Conservation (phyloP, 2,888 invertebrate genomes). For the Hypselothyrea guttata region DNA sequence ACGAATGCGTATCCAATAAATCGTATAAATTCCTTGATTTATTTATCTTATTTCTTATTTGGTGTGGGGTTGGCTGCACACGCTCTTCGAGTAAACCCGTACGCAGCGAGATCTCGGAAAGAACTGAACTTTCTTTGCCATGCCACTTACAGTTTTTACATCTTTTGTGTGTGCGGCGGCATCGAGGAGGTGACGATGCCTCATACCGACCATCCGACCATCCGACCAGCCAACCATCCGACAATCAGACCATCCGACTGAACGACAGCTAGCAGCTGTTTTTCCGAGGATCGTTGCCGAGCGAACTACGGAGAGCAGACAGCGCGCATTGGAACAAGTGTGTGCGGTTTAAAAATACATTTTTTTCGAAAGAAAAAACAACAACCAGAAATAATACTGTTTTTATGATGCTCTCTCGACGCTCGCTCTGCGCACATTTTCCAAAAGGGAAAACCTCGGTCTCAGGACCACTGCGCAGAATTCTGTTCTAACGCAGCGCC, state of each 20-base stretch:
- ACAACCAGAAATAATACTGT: constrained; percentile 64
- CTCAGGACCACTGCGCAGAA: constrained; percentile 76
- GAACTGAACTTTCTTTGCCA: constrained; percentile 79
- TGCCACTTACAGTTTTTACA: constrained; percentile 81
- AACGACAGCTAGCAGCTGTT: constrained; percentile 68
- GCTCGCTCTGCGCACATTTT: constrained; percentile 47
- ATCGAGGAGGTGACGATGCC: constrained; percentile 59
- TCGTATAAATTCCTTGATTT: too few relatives aligned
- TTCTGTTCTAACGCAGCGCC: constrained; percentile 53
- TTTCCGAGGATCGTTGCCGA: constrained; percentile 59
- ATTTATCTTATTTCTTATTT: too few relatives aligned
- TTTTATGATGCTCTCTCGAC: constrained; percentile 62
- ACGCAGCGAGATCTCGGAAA: constrained; percentile 81
- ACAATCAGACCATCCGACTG: constrained; percentile 5
- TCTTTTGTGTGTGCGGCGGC: constrained; percentile 20
- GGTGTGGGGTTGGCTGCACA: constrained; percentile 28
- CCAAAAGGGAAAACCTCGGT: constrained; percentile 48
- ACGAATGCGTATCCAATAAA: constrained; percentile 20
- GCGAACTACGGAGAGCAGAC: constrained; percentile 10
- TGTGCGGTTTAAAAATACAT: constrained; percentile 80
- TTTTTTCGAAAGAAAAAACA: neutral
- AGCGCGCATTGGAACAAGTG: constrained; percentile 75
- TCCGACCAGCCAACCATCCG: constrained; percentile 10
- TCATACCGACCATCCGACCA: neutral
- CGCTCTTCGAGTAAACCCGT: constrained; percentile 48